Evolutionary conservation across 2,113 vertebrate species (phyloP).

Genomic region (Syngnathus typhle): DNA sequence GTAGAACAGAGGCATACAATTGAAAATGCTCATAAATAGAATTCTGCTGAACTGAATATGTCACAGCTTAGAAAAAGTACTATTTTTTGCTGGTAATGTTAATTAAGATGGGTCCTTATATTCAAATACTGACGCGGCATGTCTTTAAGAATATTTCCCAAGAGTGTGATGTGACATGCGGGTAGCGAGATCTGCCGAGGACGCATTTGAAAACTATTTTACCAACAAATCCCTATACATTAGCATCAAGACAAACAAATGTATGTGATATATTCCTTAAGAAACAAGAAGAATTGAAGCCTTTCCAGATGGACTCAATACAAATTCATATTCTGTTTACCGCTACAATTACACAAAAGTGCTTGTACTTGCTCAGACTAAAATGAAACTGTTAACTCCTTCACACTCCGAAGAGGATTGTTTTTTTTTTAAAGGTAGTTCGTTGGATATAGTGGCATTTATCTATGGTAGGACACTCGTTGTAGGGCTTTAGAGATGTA

Average conservation of each 20-base stretch:
- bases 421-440: neutral
- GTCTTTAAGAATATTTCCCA: neutral
- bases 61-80: neutral
- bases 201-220: slow-evolving; percentile 23
- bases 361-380: too few species aligned
- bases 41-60: slow-evolving; percentile 32
- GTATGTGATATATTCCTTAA: neutral
- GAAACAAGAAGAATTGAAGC: too few species aligned
- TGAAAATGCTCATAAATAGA: slow-evolving; percentile 20
- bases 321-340: too few species aligned
- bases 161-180: neutral
- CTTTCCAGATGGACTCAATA: too few species aligned
- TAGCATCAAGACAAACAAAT: neutral
- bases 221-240: neutral
- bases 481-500: slow-evolving; percentile 2
- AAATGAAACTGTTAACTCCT: neutral
- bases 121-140: neutral
- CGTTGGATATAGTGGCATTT: neutral
- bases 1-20: neutral
- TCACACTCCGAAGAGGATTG: neutral
- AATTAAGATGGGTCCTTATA: neutral
- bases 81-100: neutral
- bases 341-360: too few species aligned
- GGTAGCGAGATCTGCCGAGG: slow-evolving; percentile 12
- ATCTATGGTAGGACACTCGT: neutral